These are phyloP conservation scores for Cladorhizidae sp. DNA, from an alignment of 37 sponge, comb jelly and placozoan species.

Conservation along the genomic window DNA sequence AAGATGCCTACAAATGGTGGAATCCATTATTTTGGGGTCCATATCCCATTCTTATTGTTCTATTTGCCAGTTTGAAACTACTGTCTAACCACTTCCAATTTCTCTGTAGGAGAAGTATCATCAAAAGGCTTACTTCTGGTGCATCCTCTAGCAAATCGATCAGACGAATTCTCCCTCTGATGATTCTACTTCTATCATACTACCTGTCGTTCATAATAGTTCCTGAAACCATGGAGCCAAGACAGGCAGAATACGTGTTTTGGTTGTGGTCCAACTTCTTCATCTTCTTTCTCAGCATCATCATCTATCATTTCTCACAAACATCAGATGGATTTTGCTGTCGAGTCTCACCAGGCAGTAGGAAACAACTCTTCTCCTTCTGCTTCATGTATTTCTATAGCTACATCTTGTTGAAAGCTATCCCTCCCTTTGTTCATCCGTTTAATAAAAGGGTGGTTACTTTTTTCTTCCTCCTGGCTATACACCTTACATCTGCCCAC, in stretches of 20 bases:
- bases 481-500: background rate
- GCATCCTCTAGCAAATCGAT: no score
- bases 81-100: background rate
- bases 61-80: background rate
- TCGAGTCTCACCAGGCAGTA: background rate
- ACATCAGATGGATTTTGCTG: background rate
- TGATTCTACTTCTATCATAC: background rate
- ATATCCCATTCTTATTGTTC: background rate
- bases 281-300: background rate
- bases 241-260: background rate
- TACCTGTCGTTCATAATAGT: background rate
- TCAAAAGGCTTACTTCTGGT: background rate
- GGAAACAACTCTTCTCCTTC: background rate
- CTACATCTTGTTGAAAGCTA: background rate
- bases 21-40: background rate
- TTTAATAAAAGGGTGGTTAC: background rate
- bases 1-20: background rate
- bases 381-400: background rate
- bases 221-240: constrained; percentile 6
- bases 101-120: background rate
- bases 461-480: background rate
- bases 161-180: background rate
- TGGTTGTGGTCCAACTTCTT: constrained; percentile 20
- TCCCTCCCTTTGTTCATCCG: background rate
- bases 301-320: background rate